Evolutionary conservation across 2,888 invertebrate genomes (phyloP).

Genomic region (Sceliomorpha sp.): DNA sequence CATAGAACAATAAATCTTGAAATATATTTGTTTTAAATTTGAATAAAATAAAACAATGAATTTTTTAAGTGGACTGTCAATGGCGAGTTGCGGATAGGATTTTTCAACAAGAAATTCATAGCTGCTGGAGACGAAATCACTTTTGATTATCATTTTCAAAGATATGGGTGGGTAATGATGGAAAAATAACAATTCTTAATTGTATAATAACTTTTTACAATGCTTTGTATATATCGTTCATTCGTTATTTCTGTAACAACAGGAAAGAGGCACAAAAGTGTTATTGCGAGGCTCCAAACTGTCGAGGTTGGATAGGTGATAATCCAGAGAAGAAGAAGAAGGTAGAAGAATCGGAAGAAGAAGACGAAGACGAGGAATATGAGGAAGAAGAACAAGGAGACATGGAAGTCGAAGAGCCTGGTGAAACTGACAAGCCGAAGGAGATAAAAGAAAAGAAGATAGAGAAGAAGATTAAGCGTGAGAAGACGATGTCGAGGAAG

Average conservation of each 20-base stretch:
- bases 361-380: slow-evolving; percentile 78
- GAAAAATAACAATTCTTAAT: no score
- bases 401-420: slow-evolving; percentile 57
- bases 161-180: slow-evolving; percentile 89
- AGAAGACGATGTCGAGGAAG: slow-evolving; percentile 68
- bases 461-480: slow-evolving; percentile 57
- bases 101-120: slow-evolving; percentile 94
- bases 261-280: slow-evolving; percentile 98
- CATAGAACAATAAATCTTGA: not conserved
- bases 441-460: slow-evolving; percentile 66
- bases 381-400: slow-evolving; percentile 75
- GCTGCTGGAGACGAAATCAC: slow-evolving; percentile 96
- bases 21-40: not conserved
- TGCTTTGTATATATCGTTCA: no score
- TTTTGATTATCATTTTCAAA: slow-evolving; percentile 98
- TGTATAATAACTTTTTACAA: no score
- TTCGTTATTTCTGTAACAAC: slow-evolving; percentile 52
- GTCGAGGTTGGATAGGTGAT: slow-evolving; percentile 97
- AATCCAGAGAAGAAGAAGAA: slow-evolving; percentile 88
- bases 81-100: slow-evolving; percentile 96
- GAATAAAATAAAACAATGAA: no score
- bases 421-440: slow-evolving; percentile 76
- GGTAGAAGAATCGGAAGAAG: slow-evolving; percentile 82
- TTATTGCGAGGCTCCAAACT: slow-evolving; percentile 93
- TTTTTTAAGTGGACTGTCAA: slow-evolving; percentile 91